Evolutionary conservation across 2,797 vertebrate species (phyloP), one percentile per base, ranked within the genome.

Genomic region (Dicrostonyx torquatus): DNA sequence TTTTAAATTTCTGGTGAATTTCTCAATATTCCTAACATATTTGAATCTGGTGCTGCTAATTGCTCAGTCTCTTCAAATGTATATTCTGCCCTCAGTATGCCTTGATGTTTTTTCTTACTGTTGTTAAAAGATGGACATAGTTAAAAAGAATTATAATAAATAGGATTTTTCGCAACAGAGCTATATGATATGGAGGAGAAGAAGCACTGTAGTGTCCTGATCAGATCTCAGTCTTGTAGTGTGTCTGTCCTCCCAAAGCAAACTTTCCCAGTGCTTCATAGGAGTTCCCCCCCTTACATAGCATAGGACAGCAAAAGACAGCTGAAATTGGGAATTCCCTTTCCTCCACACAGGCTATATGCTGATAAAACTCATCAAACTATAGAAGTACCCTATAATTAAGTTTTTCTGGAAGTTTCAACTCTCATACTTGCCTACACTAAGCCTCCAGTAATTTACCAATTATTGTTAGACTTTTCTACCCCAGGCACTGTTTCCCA

Each of bases 381-480:
- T 76, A 18, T 91, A 17, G 22, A n/a, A 9, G 70, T 6, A 75
- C 31, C 9, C 29, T 91, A 73, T 75, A 37, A 73, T 43, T 80
- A 82, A 87, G 48, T 91, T 24, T 55, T 37, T 34, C 77, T 91
- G 37, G 40, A 76, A 34, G 58, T 76, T 91, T 87, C 53, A 82
- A 34, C 37, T 68, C 37, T 73, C 34, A 40, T 80, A 91, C 72
- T 94, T 82, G 45, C 68, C 45, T 79, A 75, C 66, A 75, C 31
- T 37, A 53, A 85, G 31, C 24, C 89, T 87, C 68, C 18, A 76
- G 68, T 77, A 55, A 66, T 89, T 37, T 84, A 20, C 45, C 79
- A 89, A 45, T 89, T 89, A 83, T n/a, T n/a, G 68, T 83, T 40
- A 76, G 70, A 55, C 45, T 84, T 89, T 84, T 50, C 87, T 77